Conservation (phyloP, 2,888 invertebrate species). For the Macrosoma leucophasiata region DNA sequence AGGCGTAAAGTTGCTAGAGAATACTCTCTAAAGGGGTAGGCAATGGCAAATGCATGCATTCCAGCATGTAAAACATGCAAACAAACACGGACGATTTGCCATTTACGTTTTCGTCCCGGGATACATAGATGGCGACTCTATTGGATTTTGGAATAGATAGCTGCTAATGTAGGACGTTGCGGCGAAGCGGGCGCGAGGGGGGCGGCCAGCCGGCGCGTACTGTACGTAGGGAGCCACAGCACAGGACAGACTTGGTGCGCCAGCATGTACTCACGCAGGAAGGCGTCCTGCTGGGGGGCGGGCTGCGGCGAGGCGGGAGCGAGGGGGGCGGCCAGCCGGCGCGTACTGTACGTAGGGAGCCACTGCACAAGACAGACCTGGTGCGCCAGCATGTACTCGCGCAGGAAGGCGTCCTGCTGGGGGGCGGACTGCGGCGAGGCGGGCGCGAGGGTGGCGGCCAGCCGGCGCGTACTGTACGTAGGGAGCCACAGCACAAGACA, state of each 20-base stretch:
- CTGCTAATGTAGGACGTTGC: too few species aligned
- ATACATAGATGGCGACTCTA: too few species aligned
- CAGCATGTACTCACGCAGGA: slow-evolving; percentile 90
- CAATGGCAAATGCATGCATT: too few species aligned
- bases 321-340: slow-evolving; percentile 85
- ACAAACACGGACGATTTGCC: too few species aligned
- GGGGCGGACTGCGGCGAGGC: slow-evolving; percentile 79
- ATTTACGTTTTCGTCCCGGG: too few species aligned
- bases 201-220: slow-evolving; percentile 83
- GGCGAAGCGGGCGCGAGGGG: slow-evolving; percentile 81
- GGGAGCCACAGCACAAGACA: too few species aligned
- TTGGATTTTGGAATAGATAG: too few species aligned
- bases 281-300: slow-evolving; percentile 85
- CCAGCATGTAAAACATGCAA: too few species aligned
- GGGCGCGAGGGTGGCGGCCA: slow-evolving; percentile 84
- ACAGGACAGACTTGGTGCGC: slow-evolving; percentile 92
- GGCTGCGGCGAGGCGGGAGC: slow-evolving; percentile 79
- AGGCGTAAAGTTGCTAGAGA: too few species aligned
- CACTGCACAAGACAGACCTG: too few species aligned
- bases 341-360: slow-evolving; percentile 91
- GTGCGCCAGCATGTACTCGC: slow-evolving; percentile 90
- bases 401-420: slow-evolving; percentile 87
- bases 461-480: slow-evolving; percentile 90
- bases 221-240: too few species aligned
- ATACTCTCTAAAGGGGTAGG: too few species aligned